These are phyloP conservation scores for Andrena haemorrhoa DNA, from an alignment of 2,888 invertebrate genomes.

Conservation along the genomic window DNA sequence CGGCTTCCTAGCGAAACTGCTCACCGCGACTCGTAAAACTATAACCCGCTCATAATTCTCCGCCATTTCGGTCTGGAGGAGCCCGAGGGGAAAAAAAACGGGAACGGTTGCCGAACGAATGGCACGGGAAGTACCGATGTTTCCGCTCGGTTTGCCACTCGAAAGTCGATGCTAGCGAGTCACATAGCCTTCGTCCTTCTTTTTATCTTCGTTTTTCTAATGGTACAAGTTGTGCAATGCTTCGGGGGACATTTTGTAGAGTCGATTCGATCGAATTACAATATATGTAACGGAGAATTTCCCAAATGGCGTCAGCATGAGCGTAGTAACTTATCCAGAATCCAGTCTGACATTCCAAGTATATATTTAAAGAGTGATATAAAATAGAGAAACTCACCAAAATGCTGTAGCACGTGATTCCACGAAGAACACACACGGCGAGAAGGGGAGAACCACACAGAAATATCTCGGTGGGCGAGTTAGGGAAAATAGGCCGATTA, in stretches of 20 bases:
- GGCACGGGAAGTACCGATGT: constrained; percentile 44
- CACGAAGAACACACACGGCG: not conserved
- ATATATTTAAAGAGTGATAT: not conserved
- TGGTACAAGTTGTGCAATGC: not conserved
- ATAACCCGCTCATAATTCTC: constrained; percentile 77
- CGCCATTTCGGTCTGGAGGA: constrained; percentile 44
- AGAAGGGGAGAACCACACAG: constrained; percentile 1
- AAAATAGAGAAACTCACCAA: constrained; percentile 24
- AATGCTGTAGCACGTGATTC: constrained; percentile 9
- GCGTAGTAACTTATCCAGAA: not conserved
- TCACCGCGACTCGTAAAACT: constrained; percentile 77
- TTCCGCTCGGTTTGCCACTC: constrained; percentile 52
- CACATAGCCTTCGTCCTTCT: not conserved
- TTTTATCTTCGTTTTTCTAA: not conserved
- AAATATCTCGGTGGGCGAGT: constrained; percentile 9
- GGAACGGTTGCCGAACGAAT: constrained; percentile 34
- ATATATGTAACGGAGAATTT: too few relatives aligned
- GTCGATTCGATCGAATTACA: not conserved
- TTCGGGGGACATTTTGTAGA: not conserved
- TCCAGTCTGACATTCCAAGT: constrained; percentile 4
- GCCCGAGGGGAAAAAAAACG: constrained; percentile 45
- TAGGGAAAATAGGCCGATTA: constrained; percentile 42
- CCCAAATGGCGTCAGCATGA: too few relatives aligned
- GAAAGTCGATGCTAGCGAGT: constrained; percentile 35
- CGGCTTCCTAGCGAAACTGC: constrained; percentile 72